Base-by-base conservation (phyloP, 1,140 invertebrate genomes). In the Melitaea cinxia region DNA sequence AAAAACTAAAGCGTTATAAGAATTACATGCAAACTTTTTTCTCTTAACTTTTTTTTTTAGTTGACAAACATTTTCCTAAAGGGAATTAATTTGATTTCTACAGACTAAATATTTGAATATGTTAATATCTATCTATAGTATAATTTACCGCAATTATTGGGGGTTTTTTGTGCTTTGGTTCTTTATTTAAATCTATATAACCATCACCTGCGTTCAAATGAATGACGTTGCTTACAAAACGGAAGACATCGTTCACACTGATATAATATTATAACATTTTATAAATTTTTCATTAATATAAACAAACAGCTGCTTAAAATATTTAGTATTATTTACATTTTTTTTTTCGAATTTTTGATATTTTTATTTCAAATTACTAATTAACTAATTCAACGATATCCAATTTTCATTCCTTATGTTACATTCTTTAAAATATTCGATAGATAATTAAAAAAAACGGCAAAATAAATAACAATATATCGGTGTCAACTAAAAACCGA, bases 161-260 rank as follows among this genome's bases (percentile, higher is more conserved):
- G 60, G 60, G 53, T 56, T 63, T 37, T 73, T 73, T 73, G 71
- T 75, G 73, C 73, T 75, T 72, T 68, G 67, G 70, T 64, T 59
- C 57, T 42, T 42, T 42, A 15, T 42, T 42, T 42, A 59, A 61
- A n/a, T n/a, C n/a, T 64, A 42, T 61, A 61, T 59, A 68, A 35
- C 70, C 66, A 58, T 49, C 66, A 72, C 70, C 70, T 42, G 21
- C 4, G 37, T 30, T 10, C 49, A 71, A 56, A 64, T 63, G 37
- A 71, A 74, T 69, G 68, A 65, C 68, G 65, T 12, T 33, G 28
- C 1, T 28, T 15, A 35, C 49, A 52, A 17, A 10, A 47, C 23
- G 42, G 42, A 47, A 47, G 42, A 47, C 42, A 12, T 23, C 10
- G 21, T 23, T 47, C 42, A 47, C 42, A 23, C n/a, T n/a, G n/a